Evolutionary conservation across 2,113 vertebrate genomes (phyloP), one percentile per base, ranked within the genome.

Genomic region (Nanger granti): DNA sequence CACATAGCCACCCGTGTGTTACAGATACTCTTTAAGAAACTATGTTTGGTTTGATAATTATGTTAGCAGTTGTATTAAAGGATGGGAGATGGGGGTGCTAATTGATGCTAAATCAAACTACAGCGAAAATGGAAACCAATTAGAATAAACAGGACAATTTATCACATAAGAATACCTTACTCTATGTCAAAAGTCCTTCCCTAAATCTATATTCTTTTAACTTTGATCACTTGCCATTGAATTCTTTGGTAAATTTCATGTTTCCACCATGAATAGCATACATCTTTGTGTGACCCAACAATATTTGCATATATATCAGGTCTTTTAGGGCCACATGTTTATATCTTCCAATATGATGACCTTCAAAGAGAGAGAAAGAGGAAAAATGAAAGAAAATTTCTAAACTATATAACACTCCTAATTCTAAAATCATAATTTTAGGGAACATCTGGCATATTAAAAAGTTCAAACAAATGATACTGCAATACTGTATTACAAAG

Each of bases 11-110:
- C 60, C 57, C 91, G 93, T 97, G 89, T 88, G 84, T 97, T 94
- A 94, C 55, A 96, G n/a, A 59, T 94, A 5, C n/a, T 97, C 52
- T 97, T 98, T 93, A 62, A 97, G 96, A 96, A 20, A 4, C 57
- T 97, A 83, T 31, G 15, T 96, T 80, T 96, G 31, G 0, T 90
- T 97, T 92, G 4, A 18, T 97, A 89, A 97, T 98, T 98, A 96
- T 57, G 87, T 62, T 94, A 82, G 60, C 62, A 98, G 92, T 94
- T 97, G 22, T 95, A 55, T 90, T 96, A 94, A 52, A 85, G 15
- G 59, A 57, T n/a, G 87, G 0, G n/a, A 62, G 4, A 80, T 91
- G 92, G 34, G 92, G 95, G 94, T 73, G 1, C 31, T 69, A 96
- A 44, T 92, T 82, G 84, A 84, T 49, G 86, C 59, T 28, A 84